A percentile compares a stretch with the other conserved stretches of the same genome.
phyloP scores from a whole-genome alignment of 2,888 invertebrate genomes.

The Ennomos erosarius region DNA sequence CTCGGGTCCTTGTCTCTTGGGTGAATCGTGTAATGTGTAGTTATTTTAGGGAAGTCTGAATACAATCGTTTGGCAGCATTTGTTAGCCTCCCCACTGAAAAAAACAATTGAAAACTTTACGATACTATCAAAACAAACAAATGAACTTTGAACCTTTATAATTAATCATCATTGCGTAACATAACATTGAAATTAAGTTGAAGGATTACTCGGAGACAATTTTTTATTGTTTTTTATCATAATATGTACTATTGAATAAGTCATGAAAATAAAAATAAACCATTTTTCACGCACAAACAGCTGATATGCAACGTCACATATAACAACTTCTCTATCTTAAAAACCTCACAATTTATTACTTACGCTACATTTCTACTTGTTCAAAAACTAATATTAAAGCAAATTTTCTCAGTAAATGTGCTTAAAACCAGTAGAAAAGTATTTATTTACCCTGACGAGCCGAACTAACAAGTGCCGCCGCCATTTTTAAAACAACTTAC shows the following conservation, averaged over 20 bases:
- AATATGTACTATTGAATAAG: background rate
- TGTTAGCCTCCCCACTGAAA: constrained; percentile 83
- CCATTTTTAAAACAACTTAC: constrained; percentile 69
- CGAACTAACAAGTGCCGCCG: constrained; percentile 82
- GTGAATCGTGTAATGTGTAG: constrained; percentile 96
- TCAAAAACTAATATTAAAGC: constrained; percentile 22
- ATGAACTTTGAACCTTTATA: constrained; percentile 79
- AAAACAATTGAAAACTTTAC: constrained; percentile 39
- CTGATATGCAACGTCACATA: constrained; percentile 64
- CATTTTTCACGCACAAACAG: constrained; percentile 60
- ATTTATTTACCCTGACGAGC: constrained; percentile 82
- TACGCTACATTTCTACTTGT: constrained; percentile 18
- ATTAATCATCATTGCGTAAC: constrained; percentile 74
- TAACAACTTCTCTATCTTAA: constrained; percentile 44
- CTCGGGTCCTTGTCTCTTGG: constrained; percentile 96
- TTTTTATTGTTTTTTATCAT: constrained; percentile 7
- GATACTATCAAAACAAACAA: constrained; percentile 55
- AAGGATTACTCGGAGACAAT: constrained; percentile 4
- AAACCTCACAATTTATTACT: constrained; percentile 15
- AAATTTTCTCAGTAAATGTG: constrained; percentile 18
- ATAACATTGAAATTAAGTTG: constrained; percentile 5
- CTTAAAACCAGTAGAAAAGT: constrained; percentile 48
- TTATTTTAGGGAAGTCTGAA: constrained; percentile 93
- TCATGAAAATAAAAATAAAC: constrained; percentile 35
- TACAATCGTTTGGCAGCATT: constrained; percentile 83